Evolutionary conservation across 1,140 invertebrate genomes (phyloP), one percentile per base, ranked within the genome.

Genomic region (Coenobita brevimanus): DNA sequence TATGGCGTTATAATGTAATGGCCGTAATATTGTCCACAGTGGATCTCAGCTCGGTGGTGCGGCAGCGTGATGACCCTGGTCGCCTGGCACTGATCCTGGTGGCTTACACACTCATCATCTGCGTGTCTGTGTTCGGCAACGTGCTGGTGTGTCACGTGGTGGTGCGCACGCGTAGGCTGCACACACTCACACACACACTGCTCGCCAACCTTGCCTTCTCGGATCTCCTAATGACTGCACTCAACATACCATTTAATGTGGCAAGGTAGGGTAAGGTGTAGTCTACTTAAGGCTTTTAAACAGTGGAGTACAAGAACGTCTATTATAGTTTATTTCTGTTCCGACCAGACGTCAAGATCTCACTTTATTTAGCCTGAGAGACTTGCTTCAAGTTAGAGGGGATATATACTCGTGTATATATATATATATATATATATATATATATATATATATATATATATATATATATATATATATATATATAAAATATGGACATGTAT

Each of bases 201-300:
- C 76, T 92, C 33, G 92, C 92, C 24, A 92, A 92, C 90, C 78
- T 92, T 78, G 92, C 92, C 13, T 79, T 92, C n/a, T 91, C 92
- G 0, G 92, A 92, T 89, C 88, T 92, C 17, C 89, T 92, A 13
- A 91, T 92, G 89, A 92, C 92, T 13, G 90, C 90, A 24, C 82
- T 94, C 83, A 94, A 93, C 90, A 93, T 94, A 69, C 92, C 92
- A 3, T 92, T 92, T 73, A 92, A 92, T 86, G 89, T 92, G 10
- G 91, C 91, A 2, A 90, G 92, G 17, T 90, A 91, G 0, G 90
- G n/a, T n/a, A n/a, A n/a, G n/a, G n/a, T n/a, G n/a, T n/a, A n/a
- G n/a, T n/a, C n/a, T n/a, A n/a, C n/a, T n/a, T n/a, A n/a, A n/a
- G n/a, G n/a, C n/a, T n/a, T n/a, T n/a, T n/a, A n/a, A n/a, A n/a